Conservation (phyloP, 2,113 vertebrate genomes). For the Numenius arquata region DNA sequence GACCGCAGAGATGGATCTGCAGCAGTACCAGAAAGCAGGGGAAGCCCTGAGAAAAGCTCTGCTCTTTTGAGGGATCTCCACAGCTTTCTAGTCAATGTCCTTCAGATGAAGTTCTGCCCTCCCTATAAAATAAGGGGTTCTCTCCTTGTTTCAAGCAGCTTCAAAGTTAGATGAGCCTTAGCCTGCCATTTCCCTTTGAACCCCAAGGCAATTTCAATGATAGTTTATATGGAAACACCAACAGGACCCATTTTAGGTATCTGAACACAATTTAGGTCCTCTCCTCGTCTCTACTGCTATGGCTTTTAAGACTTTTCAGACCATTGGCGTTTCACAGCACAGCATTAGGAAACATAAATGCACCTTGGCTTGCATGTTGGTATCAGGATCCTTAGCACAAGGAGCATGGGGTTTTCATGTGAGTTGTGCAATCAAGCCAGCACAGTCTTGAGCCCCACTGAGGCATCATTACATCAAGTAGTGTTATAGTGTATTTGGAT, state of each 20-base stretch:
- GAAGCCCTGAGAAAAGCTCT: background rate
- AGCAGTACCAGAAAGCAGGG: background rate
- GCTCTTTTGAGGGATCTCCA: background rate
- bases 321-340: background rate
- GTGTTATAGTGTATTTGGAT: rapidly evolving
- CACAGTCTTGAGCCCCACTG: background rate
- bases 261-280: background rate
- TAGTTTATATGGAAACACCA: background rate
- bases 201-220: too few relatives aligned
- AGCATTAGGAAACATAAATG: background rate
- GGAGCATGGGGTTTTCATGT: background rate
- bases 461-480: background rate
- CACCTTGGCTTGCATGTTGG: rapidly evolving
- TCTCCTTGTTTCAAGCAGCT: background rate
- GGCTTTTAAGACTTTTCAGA: background rate
- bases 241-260: background rate
- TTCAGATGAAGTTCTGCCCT: background rate
- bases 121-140: background rate
- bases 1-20: background rate
- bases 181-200: background rate
- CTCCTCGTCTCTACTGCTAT: background rate
- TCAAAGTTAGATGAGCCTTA: background rate
- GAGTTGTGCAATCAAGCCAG: rapidly evolving
- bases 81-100: background rate
- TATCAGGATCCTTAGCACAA: too few relatives aligned